Base-by-base conservation (phyloP, 2,888 invertebrate species). In the Amphimallon solstitiale region DNA sequence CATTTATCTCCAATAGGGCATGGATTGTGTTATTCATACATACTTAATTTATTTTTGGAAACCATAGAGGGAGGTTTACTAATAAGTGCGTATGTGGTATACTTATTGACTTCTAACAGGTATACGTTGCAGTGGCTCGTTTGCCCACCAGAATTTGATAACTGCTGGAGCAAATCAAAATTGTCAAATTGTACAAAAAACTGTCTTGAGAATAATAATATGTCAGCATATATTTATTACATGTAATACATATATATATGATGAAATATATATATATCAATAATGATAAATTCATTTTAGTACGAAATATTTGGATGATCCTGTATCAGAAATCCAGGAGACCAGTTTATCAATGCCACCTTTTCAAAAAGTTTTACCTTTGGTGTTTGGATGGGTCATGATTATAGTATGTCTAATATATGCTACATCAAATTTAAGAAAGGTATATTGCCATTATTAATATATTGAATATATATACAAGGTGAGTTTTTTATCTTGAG, bases 171-270 rank as follows among this genome's bases (percentile, higher is more conserved):
- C n/a, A n/a, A n/a, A n/a, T 63, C 34, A 9, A 9, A 10, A 15
- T 29, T 0, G 10, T 15, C n/a, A 4, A 61, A 60, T 23, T 65
- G 65, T 15, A 23, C 12, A 9, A 12, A 56, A 2, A 37, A 62
- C 14, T 72, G 72, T 23, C 9, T 72, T 12, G 49, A 35, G 10
- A 40, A 62, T 0, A 43, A 51, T 1, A 14, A 34, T 12, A 38
- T 59, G 35, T 63, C 72, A 1, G 52, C 69, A 10, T 66, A 64
- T 14, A 19, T 70, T 43, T 73, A 73, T 46, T 73, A 69, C 69
- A 67, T 65, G 66, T 65, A 68, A 69, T 49, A 14, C 56, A 2
- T 63, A 23, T 4, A 5, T 29, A 29, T 29, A 29, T 5, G n/a
- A n/a, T n/a, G n/a, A n/a, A n/a, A n/a, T n/a, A n/a, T n/a, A n/a